Base-by-base conservation (phyloP, 1,140 invertebrate genomes). In the Drosophila paulistorum region DNA sequence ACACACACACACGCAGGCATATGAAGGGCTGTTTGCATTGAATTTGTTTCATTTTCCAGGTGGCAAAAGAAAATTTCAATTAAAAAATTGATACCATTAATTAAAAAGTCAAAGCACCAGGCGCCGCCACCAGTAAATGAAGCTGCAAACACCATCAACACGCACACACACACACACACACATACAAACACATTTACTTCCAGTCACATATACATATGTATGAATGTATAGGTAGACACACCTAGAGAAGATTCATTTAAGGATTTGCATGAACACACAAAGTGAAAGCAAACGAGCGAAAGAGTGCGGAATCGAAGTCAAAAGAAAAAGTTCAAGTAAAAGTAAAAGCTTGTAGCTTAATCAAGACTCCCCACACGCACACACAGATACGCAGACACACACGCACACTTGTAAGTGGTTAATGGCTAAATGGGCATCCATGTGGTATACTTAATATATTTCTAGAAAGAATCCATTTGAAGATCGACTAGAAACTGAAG, bases 81-180 rank as follows among this genome's bases (percentile, higher is more conserved):
- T 42, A 60, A 67, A 63, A 67, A 20, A 66, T 67, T 67, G 54
- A 59, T 58, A 48, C 39, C 54, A 67, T 67, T 67, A 67, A 67
- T 65, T 65, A 65, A 65, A 65, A 65, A 65, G 48, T 55, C 63
- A 65, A 65, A 65, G 63, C 48, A 39, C 23, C 59, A 61, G 59
- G 35, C 58, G 23, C 23, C 23, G 58, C 30, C 33, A 30, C 23
- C 13, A 60, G 30, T 30, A 30, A 30, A 30, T 30, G 30, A 30
- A 30, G 41, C 62, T 13, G 20, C 37, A 61, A 42, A 41, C 35
- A 42, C 59, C 20, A 42, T 20, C 10, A 13, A 61, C 11, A 42
- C 59, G 42, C 37, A 30, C 11, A 23, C 30, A 64, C 14, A 37
- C 11, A 30, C 26, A 51, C 61, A 63, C 14, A 48, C 14, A 14